phyloP scores from a whole-genome alignment of 2,797 vertebrate genomes.

The Kryptolebias ocellatus region DNA sequence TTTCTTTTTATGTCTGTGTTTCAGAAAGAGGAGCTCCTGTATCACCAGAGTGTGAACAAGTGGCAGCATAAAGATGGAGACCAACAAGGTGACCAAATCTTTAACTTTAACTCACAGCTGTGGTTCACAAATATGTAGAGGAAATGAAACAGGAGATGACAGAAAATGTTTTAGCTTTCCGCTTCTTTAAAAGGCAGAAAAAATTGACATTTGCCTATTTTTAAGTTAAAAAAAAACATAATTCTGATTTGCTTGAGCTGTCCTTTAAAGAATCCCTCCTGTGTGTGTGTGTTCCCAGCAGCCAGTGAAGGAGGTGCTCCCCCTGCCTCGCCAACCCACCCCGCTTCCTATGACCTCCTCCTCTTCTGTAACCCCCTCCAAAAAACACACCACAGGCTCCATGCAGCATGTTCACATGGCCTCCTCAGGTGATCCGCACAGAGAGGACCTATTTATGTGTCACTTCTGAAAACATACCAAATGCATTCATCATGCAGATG shows the following conservation, averaged over 20 bases:
- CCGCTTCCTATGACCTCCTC: constrained; percentile 50
- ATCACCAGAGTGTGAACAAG: constrained; percentile 9
- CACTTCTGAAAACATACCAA: background rate
- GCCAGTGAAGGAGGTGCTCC: constrained; percentile 82
- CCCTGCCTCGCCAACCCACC: constrained; percentile 69
- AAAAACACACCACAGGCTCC: constrained; percentile 56
- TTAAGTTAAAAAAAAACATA: background rate
- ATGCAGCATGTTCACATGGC: constrained; percentile 80
- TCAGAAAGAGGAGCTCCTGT: constrained; percentile 37
- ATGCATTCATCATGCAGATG: background rate
- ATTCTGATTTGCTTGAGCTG: background rate
- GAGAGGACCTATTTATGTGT: background rate
- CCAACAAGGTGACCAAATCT: constrained; percentile 76
- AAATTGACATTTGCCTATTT: background rate
- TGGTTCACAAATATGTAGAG: too few species aligned
- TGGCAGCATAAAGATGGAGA: constrained; percentile 71
- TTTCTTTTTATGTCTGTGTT: constrained; percentile 32
- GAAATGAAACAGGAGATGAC: background rate
- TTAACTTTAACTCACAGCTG: background rate
- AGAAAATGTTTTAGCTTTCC: background rate
- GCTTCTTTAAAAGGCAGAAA: background rate
- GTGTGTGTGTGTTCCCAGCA: constrained; percentile 64
- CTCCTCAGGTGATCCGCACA: constrained; percentile 72
- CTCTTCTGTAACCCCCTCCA: constrained; percentile 35
- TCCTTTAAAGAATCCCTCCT: constrained; percentile 31